These are phyloP conservation scores for Yponomeuta plumbellus DNA, from an alignment of 2,888 invertebrate genomes.

Conservation along the genomic window DNA sequence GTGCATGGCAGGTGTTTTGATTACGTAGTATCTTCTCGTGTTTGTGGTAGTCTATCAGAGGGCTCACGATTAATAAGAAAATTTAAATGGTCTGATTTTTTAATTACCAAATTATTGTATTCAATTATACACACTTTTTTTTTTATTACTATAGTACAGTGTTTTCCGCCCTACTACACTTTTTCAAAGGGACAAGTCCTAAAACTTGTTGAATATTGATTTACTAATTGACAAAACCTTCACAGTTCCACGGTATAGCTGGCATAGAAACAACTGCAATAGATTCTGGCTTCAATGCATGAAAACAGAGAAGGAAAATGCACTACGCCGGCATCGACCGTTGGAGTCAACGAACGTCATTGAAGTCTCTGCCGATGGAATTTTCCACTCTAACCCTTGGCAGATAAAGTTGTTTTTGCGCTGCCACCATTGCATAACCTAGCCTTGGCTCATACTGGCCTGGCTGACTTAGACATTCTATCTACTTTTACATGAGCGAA, in stretches of 20 bases:
- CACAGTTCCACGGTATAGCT: slow-evolving; percentile 18
- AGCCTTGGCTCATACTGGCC: slow-evolving; percentile 76
- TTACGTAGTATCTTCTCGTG: too few species aligned
- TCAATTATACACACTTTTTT: too few species aligned
- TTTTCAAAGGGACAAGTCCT: neutral
- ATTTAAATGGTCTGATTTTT: too few species aligned
- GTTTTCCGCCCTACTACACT: neutral
- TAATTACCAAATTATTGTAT: too few species aligned
- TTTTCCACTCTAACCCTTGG: slow-evolving; percentile 32
- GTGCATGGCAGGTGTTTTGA: too few species aligned
- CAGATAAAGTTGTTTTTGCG: slow-evolving; percentile 41
- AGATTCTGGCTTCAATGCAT: slow-evolving; percentile 70
- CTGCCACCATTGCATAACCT: slow-evolving; percentile 45
- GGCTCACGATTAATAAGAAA: too few species aligned
- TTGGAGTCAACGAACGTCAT: slow-evolving; percentile 76
- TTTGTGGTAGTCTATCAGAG: too few species aligned
- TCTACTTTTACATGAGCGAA: slow-evolving; percentile 74
- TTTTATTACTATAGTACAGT: neutral
- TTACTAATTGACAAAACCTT: slow-evolving; percentile 19
- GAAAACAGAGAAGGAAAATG: slow-evolving; percentile 76
- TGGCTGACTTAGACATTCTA: slow-evolving; percentile 77
- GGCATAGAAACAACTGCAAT: slow-evolving; percentile 42
- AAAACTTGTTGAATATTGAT: neutral
- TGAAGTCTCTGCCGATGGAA: slow-evolving; percentile 43
- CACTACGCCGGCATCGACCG: slow-evolving; percentile 71